Conservation (phyloP, 2,113 vertebrate species). For the Brachirus orientalis region DNA sequence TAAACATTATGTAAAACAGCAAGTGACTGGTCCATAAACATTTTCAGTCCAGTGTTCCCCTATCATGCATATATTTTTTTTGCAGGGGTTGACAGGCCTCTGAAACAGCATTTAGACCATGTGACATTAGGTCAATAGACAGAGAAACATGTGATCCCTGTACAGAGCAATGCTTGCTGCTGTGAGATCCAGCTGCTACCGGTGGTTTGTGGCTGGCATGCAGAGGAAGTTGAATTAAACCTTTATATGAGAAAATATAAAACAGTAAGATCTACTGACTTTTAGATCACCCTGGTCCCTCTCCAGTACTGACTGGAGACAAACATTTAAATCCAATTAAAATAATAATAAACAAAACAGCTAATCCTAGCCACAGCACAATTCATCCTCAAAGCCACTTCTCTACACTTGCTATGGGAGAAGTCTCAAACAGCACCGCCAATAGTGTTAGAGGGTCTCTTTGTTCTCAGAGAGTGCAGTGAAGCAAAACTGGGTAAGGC, state of each 20-base stretch:
- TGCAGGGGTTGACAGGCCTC: constrained; percentile 52
- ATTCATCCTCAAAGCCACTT: background rate
- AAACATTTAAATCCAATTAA: constrained; percentile 45
- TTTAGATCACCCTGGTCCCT: constrained; percentile 68
- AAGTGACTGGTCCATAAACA: constrained; percentile 53
- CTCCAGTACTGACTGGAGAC: constrained; percentile 58
- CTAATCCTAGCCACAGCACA: constrained; percentile 19
- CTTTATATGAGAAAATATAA: constrained; percentile 33
- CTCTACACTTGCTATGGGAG: constrained; percentile 34
- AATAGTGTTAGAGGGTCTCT: constrained; percentile 65
- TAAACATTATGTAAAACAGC: constrained; percentile 40
- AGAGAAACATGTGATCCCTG: constrained; percentile 35
- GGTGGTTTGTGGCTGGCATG: constrained; percentile 64
- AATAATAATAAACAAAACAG: constrained; percentile 4
- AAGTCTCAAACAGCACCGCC: constrained; percentile 27
- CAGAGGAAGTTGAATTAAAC: constrained; percentile 46
- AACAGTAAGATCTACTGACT: constrained; percentile 46
- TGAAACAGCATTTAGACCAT: constrained; percentile 47
- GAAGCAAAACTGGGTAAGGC: constrained; percentile 27
- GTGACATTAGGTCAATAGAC: constrained; percentile 26
- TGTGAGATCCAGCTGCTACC: constrained; percentile 52
- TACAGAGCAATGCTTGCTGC: background rate
- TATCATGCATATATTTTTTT: constrained; percentile 15
- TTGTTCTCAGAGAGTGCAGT: constrained; percentile 42
- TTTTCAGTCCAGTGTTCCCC: constrained; percentile 73